Conservation (phyloP, 2,113 vertebrate genomes). For the Lophotis ruficrista region DNA sequence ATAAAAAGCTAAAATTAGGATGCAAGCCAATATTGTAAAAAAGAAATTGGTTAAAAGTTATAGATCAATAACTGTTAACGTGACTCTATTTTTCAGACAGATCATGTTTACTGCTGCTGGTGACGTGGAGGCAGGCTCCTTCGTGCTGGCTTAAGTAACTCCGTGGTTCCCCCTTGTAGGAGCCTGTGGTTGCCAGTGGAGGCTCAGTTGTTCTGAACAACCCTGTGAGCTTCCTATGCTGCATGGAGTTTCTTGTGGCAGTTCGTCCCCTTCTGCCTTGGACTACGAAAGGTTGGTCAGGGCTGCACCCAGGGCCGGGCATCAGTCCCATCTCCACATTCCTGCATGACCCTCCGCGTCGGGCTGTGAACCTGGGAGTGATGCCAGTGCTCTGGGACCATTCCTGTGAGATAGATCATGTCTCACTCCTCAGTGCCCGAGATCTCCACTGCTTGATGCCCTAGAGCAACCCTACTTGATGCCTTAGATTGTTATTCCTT, state of each 20-base stretch:
- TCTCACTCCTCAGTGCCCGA: not conserved
- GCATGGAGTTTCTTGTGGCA: not conserved
- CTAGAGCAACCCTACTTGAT: not conserved
- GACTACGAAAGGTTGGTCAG: not conserved
- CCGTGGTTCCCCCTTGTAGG: not conserved
- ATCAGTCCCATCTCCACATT: not conserved
- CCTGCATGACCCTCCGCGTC: fast-evolving
- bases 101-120: constrained; percentile 14
- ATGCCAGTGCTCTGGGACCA: not conserved
- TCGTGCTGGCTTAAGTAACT: not conserved
- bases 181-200: fast-evolving
- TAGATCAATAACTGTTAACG: constrained; percentile 31
- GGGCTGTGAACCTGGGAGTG: not conserved
- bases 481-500: not conserved
- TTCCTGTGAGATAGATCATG: not conserved
- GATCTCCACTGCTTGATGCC: not conserved
- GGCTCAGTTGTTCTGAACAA: not conserved
- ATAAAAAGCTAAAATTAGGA: constrained; percentile 39
- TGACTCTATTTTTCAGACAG: constrained; percentile 24
- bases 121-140: not conserved
- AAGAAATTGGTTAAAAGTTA: constrained; percentile 58
- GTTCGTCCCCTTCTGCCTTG: not conserved
- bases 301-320: not conserved
- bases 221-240: not conserved
- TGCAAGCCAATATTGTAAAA: constrained; percentile 2